These are phyloP conservation scores for Tonatia bakeri DNA, from an alignment of 2,113 vertebrate genomes.

Conservation along the genomic window DNA sequence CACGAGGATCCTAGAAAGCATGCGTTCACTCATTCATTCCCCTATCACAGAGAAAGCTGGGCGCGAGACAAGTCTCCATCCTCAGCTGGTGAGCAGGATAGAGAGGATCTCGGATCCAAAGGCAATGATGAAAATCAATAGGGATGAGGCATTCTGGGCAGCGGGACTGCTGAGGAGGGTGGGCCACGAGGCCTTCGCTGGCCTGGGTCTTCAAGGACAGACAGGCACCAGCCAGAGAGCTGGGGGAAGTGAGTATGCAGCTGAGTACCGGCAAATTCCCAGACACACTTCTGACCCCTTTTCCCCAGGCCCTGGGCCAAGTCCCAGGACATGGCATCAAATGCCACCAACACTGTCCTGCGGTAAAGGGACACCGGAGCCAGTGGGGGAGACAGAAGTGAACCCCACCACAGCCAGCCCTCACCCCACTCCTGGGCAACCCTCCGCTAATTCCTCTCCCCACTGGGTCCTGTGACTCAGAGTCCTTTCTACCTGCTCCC, in stretches of 20 bases:
- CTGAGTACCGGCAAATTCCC: accelerated
- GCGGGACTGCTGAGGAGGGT: not conserved
- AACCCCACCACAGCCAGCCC: not conserved
- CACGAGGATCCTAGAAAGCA: not conserved
- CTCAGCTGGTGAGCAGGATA: not conserved
- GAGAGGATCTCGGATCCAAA: not conserved
- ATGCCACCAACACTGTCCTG: not conserved
- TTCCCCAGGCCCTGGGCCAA: not conserved
- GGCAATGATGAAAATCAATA: not conserved
- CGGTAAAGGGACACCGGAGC: not conserved
- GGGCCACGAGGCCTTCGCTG: not conserved
- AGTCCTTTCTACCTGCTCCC: not conserved
- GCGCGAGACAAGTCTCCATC: not conserved
- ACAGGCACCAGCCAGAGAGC: not conserved
- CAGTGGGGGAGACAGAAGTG: not conserved
- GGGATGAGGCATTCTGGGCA: accelerated
- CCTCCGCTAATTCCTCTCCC: not conserved
- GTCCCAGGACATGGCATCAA: not conserved
- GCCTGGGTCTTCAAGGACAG: not conserved
- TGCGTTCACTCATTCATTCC: not conserved
- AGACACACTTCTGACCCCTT: too few species aligned
- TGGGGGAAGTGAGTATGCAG: not conserved
- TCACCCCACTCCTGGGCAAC: not conserved
- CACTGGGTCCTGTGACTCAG: not conserved
- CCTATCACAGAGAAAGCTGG: not conserved